Conservation (phyloP, 2,113 vertebrate genomes). For the Laterallus jamaicensis region DNA sequence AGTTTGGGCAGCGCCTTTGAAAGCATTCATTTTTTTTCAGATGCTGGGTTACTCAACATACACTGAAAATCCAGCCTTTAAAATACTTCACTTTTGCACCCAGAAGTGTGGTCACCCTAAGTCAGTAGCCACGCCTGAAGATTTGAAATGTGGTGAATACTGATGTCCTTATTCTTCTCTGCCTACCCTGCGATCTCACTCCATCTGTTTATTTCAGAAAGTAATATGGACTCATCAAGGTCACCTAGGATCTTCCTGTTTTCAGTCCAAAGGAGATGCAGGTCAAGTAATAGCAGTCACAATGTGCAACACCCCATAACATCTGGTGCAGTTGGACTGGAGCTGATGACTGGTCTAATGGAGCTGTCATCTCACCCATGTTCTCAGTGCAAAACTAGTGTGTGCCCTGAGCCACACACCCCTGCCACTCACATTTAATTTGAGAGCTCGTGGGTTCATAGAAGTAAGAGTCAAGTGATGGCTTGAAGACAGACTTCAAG, state of each 20-base stretch:
- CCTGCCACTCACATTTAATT: not conserved
- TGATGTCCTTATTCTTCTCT: not conserved
- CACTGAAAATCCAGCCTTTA: not conserved
- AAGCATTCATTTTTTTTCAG: not conserved
- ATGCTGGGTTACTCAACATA: not conserved
- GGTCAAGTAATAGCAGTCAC: not conserved
- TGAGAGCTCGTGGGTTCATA: not conserved
- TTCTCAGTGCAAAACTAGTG: not conserved
- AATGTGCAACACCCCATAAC: not conserved
- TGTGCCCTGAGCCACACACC: not conserved
- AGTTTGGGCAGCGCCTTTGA: not conserved
- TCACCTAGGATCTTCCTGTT: not conserved
- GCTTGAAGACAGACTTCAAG: constrained; percentile 29
- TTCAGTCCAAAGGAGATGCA: not conserved
- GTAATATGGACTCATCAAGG: not conserved
- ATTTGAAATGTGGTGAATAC: not conserved
- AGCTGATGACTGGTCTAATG: not conserved
- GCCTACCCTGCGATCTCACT: not conserved
- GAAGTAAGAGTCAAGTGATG: constrained; percentile 43
- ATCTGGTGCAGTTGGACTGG: not conserved
- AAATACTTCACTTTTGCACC: not conserved
- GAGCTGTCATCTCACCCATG: not conserved
- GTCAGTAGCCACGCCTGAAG: not conserved
- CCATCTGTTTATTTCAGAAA: not conserved
- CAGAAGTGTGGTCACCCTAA: not conserved